Evolutionary conservation across 2,797 vertebrate species (phyloP).

Genomic region (Phrynocephalus forsythii): DNA sequence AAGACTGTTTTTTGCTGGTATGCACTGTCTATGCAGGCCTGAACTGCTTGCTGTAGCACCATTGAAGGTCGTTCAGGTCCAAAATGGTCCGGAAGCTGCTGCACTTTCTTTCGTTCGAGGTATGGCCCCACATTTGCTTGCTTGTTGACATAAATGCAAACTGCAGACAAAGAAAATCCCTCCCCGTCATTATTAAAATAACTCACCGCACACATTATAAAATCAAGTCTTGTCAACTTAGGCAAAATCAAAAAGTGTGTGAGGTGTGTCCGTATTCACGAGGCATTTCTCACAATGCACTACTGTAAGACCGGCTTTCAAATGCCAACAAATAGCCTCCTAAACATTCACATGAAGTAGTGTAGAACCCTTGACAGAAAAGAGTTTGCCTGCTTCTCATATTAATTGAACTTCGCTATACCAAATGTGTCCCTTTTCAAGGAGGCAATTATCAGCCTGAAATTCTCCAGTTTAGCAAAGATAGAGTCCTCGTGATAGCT

Average conservation of each 20-base stretch:
- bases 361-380: not conserved
- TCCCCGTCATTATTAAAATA: not conserved
- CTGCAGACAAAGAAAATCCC: slow-evolving; percentile 75
- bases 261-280: too few relatives aligned
- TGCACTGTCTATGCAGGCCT: slow-evolving; percentile 96
- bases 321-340: not conserved
- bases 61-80: slow-evolving; percentile 89
- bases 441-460: not conserved
- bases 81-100: slow-evolving; percentile 94
- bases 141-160: slow-evolving; percentile 98
- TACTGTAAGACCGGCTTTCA: not conserved
- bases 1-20: slow-evolving; percentile 95
- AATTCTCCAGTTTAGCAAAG: not conserved
- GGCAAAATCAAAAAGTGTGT: not conserved
- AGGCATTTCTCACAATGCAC: too few relatives aligned
- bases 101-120: slow-evolving; percentile 93
- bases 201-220: not conserved
- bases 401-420: not conserved
- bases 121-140: slow-evolving; percentile 91
- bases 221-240: not conserved
- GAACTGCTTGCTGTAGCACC: slow-evolving; percentile 94
- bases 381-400: not conserved
- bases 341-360: not conserved
- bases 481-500: not conserved
- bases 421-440: not conserved